Evolutionary conservation across 2,797 vertebrate species (phyloP).

Genomic region (Caiman crocodilus): DNA sequence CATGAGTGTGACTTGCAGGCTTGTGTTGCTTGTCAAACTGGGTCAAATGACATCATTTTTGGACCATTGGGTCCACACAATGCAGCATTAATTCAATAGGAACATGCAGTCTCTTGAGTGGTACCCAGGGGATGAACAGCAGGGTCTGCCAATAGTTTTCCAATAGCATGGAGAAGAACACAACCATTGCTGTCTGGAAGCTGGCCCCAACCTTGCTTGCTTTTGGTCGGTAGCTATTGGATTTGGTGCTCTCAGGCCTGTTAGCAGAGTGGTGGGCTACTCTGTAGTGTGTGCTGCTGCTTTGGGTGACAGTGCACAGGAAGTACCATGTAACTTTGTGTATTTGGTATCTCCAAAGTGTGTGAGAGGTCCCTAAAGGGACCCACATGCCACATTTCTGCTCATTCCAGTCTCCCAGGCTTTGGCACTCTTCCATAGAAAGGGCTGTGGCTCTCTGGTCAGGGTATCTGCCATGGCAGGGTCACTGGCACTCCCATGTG

Average conservation of each 20-base stretch:
- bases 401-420: background rate
- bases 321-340: background rate
- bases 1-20: background rate
- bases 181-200: no score
- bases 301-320: background rate
- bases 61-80: background rate
- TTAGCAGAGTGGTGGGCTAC: background rate
- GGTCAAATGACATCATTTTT: background rate
- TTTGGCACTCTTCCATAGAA: background rate
- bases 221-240: background rate
- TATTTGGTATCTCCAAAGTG: background rate
- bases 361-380: background rate
- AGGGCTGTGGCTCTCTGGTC: background rate
- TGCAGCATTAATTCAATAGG: background rate
- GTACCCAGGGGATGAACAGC: no score
- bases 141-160: background rate
- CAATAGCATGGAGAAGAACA: no score
- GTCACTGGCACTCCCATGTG: background rate
- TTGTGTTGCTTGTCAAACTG: no score
- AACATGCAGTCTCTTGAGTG: background rate
- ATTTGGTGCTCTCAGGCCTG: background rate
- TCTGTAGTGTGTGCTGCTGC: background rate
- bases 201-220: background rate
- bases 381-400: background rate
- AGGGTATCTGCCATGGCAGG: background rate